Percentiles rank a stretch among this genome's conserved stretches.
phyloP scores from a whole-genome alignment of 37 sponge, comb jelly and placozoan species.

The Tethya wilhelma region DNA sequence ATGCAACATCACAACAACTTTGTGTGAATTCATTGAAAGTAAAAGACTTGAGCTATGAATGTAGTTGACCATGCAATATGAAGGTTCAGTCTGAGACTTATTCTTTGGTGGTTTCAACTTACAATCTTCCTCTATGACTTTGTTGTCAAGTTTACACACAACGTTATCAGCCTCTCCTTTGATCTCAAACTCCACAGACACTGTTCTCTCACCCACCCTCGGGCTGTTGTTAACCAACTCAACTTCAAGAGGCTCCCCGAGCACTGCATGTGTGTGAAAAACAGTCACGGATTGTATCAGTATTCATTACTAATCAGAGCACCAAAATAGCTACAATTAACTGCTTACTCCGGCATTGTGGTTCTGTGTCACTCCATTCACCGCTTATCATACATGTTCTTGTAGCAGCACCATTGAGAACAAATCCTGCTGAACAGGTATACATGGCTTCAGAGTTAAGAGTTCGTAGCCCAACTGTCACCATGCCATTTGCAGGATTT shows the following conservation, averaged over 20 bases:
- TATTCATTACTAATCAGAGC: background rate
- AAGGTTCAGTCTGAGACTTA: no score
- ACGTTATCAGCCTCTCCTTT: background rate
- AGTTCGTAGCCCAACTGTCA: background rate
- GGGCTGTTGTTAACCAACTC: background rate
- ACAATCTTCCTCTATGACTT: background rate
- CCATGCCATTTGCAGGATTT: conserved; percentile 9
- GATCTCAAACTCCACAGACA: conserved; percentile 5
- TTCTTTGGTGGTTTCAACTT: no score
- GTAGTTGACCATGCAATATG: no score
- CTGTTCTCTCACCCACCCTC: background rate
- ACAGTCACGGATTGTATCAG: no score
- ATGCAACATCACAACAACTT: no score
- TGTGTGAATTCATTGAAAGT: no score
- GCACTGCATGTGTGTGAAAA: background rate
- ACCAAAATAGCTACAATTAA: background rate
- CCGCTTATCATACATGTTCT: conserved; percentile 13
- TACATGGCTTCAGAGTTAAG: conserved; percentile 4
- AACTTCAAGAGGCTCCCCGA: background rate
- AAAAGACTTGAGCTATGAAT: no score
- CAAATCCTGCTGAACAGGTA: background rate
- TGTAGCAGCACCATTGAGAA: background rate
- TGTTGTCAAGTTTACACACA: background rate
- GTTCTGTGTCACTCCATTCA: conserved; percentile 23
- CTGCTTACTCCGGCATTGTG: conserved; percentile 2